A percentile compares a stretch with the other conserved stretches of the same genome.
These are phyloP conservation scores for Lytechinus pictus DNA, from an alignment of 35 echinoderm and acorn worm genomes.

Conservation along the genomic window DNA sequence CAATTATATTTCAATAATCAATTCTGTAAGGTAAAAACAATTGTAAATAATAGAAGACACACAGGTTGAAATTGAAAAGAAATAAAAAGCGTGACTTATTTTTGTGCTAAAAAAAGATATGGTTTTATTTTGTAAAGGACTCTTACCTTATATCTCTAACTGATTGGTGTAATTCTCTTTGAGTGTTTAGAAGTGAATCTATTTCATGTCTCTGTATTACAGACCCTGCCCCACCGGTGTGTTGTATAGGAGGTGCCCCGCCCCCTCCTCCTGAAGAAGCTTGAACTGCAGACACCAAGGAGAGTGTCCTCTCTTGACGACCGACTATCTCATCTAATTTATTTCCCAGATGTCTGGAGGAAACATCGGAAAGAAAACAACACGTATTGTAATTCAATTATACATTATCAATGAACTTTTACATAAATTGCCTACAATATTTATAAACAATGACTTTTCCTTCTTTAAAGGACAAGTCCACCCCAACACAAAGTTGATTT, in stretches of 20 bases:
- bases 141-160: constrained; percentile 92
- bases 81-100: no score
- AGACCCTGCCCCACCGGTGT: constrained; percentile 7
- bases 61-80: no score
- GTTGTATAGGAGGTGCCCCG: not conserved
- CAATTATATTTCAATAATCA: no score
- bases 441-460: not conserved
- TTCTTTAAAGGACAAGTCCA: no score
- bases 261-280: not conserved
- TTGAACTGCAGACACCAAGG: constrained; percentile 64
- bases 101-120: no score
- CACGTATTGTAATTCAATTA: no score
- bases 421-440: not conserved
- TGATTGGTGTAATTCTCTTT: constrained; percentile 78
- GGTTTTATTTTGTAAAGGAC: not conserved
- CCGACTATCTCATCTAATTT: constrained; percentile 98
- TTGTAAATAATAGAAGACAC: no score
- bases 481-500: no score
- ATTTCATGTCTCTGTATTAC: constrained; percentile 90
- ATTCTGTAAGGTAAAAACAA: no score
- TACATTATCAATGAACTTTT: not conserved
- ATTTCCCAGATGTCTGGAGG: constrained; percentile 63
- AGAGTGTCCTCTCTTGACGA: constrained; percentile 88
- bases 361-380: not conserved
- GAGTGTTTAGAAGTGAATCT: constrained; percentile 85